These are phyloP conservation scores for Tragopan temminckii DNA, from an alignment of 2,797 vertebrate species.

Conservation along the genomic window DNA sequence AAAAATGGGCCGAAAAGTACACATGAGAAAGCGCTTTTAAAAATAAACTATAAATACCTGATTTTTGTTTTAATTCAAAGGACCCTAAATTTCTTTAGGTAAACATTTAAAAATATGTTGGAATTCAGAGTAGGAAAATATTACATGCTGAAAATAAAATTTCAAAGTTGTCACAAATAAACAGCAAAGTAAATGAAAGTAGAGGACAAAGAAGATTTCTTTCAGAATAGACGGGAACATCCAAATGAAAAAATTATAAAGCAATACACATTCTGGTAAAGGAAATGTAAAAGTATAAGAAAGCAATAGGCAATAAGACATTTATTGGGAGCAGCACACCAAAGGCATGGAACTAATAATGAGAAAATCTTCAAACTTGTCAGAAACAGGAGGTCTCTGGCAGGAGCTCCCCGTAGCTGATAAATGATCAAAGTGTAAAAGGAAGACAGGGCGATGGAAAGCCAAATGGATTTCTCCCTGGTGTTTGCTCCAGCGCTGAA, in stretches of 20 bases:
- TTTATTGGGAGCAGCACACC: background rate
- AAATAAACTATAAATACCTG: background rate
- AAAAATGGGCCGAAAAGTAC: background rate
- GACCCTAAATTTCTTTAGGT: background rate
- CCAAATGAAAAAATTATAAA: background rate
- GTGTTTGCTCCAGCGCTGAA: background rate
- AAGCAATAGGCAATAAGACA: background rate
- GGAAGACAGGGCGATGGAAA: background rate
- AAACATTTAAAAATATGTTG: background rate
- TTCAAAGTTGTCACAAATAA: background rate
- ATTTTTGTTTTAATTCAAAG: background rate
- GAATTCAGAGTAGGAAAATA: background rate
- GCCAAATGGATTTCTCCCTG: background rate
- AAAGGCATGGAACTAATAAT: background rate
- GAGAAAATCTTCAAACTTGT: background rate
- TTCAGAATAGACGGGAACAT: background rate
- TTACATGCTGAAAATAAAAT: background rate
- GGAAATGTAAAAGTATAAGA: background rate
- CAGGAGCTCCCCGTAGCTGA: background rate
- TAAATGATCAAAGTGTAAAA: conserved; percentile 2
- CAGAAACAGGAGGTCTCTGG: conserved; percentile 14
- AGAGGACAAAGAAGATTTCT: background rate
- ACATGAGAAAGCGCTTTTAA: background rate
- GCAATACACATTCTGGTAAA: background rate
- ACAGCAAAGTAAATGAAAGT: background rate